Base-by-base conservation (phyloP, 2,888 invertebrate genomes). In the Venustoraphidia nigricollis region DNA sequence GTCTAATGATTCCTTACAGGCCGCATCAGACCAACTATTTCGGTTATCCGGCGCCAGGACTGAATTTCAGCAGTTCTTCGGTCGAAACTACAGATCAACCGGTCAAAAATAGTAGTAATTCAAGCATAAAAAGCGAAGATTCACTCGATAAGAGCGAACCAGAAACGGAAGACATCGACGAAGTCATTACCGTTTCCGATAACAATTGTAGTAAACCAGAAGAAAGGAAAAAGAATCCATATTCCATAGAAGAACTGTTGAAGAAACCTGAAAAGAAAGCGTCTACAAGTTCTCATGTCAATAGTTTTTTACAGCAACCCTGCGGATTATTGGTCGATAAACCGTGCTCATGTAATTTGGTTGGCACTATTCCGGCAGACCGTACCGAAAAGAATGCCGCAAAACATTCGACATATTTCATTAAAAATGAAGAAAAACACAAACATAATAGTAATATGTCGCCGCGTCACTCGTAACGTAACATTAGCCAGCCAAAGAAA, bases 241-340 rank as follows among this genome's bases (percentile, higher is more conserved):
- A 90, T 60, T 89, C 89, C 2, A 91, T 91, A 60, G 90, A 89
- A 57, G 90, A 90, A 59, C 64, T 90, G 9, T 61, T 90, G 34
- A 90, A 89, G 61, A 87, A 87, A 56, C 87, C 87, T 0, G 81
- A 79, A 53, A 82, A 80, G 59, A 75, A 75, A 56, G 65, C 13
- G 14, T 14, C 17, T 36, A 51, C 49, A 10, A 48, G 46, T 41
- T 46, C 14, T 13, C 39, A 46, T 38, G 47, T 47, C n/a, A 50
- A 40, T 10, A 42, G 44, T 9, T 39, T 52, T 40, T 47, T 58
- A 10, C 57, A 58, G 14, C 60, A 60, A 49, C 60, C 60, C 9
- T 55, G 59, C 46, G 60, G 59, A 6, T 46, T 52, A 10, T 45
- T 57, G 9, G 49, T 55, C 17, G 51, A 52, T 36, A 52, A 54